Evolutionary conservation across 2,113 vertebrate genomes (phyloP), one percentile per base, ranked within the genome.

Genomic region (Oreocharis arfaki): DNA sequence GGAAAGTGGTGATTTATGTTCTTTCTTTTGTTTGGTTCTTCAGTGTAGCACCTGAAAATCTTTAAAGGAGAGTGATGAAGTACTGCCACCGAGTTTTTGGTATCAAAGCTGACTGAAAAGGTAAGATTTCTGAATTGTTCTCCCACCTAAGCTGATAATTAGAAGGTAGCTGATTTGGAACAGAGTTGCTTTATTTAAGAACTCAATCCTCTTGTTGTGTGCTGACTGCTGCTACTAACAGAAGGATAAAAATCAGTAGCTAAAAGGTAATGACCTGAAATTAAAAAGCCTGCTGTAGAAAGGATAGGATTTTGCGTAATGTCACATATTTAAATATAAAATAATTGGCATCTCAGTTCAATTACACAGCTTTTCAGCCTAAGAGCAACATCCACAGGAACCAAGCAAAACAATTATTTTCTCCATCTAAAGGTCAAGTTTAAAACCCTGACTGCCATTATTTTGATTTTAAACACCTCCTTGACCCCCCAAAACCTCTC

Each of bases 311-410:
- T 84, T 91, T 91, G 30, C 20, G 68, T 47, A 75, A 37, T 56
- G 27, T 41, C 10, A 3, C 44, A 23, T 50, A 67, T 90, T 88
- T 93, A 84, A 86, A 65, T 67, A 75, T 86, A 89, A 89, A 96
- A 83, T 91, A 94, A 92, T 87, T 78, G 80, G 7, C 26, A 59
- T 90, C 94, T 94, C 60, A 46, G 57, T 89, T 96, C 69, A 89
- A n/a, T 90, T 90, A 68, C 71, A 71, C 11, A 64, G 37, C 7
- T 91, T 95, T 92, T 89, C 47, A 67, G 23, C 57, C 57, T 76
- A 35, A 80, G n/a, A 5, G 3, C 57, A 90, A 61, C 53, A 59
- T 47, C 35, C 64, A 68, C 52, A 89, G 78, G 26, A 93, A 83
- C 7, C 12, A 53, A 74, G 42, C 11, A 89, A 88, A 90, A 75